Base-by-base conservation (phyloP, 2,888 invertebrate genomes). In the Calephelis perditalis region DNA sequence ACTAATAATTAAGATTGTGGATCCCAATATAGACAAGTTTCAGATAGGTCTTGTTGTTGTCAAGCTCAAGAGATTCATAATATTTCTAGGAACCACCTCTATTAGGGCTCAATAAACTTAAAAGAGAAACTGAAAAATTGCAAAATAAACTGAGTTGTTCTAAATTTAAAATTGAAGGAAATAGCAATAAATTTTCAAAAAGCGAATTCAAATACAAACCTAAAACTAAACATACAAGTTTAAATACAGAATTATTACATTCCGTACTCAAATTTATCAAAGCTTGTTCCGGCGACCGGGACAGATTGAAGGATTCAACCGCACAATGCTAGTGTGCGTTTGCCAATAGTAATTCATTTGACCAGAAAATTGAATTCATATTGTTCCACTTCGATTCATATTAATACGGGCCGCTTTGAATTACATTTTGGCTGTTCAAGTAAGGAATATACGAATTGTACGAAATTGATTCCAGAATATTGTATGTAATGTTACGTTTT, bases 351-450 rank as follows among this genome's bases (percentile, higher is more conserved):
- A 72, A 78, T 72, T 74, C 78, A 77, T 80, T 82, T 80, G 73
- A 76, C 73, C 79, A 81, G 82, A 81, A 85, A 86, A 84, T 85
- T 83, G 78, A 80, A 81, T 82, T 74, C 67, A 76, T 70, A 73
- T 79, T 79, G 78, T 79, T 70, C 68, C 45, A 54, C 44, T 59
- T 45, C 36, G 26, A 45, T 59, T 55, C 26, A 54, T 54, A 45
- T 59, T 45, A 59, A 59, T 55, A 59, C 54, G 52, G 71, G 70
- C 72, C 35, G 55, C 45, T 46, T 26, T 35, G 7, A 40, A 40
- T 26, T 15, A 46, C 46, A 12, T 46, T 49, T 49, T 8, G 26
- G 15, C 26, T 9, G 8, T 49, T 49, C 9, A 7, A 12, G 15
- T 47, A 47, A 5, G 47, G 12, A n/a, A 45, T 45, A 45, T n/a